Percentiles rank a stretch among this genome's conserved stretches.
Evolutionary conservation across 2,113 vertebrate species (phyloP).

Genomic region (Eubucco bourcierii): DNA sequence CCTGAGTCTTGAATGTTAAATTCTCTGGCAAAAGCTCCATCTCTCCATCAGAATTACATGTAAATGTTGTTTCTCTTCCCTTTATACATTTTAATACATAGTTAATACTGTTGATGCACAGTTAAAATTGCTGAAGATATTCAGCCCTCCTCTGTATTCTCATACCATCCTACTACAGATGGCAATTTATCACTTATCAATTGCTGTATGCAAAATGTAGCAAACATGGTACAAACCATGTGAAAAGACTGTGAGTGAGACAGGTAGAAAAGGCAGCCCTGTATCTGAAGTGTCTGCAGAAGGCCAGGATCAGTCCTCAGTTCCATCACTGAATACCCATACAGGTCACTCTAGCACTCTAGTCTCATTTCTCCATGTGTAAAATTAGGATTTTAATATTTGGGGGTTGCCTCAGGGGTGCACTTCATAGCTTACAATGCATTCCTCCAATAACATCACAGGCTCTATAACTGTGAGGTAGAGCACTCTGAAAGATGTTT

Average conservation of each 20-base stretch:
- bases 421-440: background rate
- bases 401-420: background rate
- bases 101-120: background rate
- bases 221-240: accelerated
- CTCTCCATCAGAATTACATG: background rate
- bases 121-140: background rate
- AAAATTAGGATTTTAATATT: background rate
- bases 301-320: background rate
- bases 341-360: background rate
- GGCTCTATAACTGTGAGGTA: background rate
- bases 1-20: background rate
- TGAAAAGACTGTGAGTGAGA: background rate
- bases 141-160: background rate
- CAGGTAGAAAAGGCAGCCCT: background rate
- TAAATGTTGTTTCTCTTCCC: background rate
- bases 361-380: background rate
- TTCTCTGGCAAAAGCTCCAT: background rate
- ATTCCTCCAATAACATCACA: background rate
- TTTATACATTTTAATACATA: background rate
- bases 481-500: background rate
- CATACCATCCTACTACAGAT: background rate
- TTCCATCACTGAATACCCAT: background rate
- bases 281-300: background rate
- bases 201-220: background rate
- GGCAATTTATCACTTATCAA: background rate